Percentiles rank a stretch among this genome's conserved stretches.
Evolutionary conservation across 2,888 invertebrate species (phyloP).

Genomic region (Eucera pruinosa): DNA sequence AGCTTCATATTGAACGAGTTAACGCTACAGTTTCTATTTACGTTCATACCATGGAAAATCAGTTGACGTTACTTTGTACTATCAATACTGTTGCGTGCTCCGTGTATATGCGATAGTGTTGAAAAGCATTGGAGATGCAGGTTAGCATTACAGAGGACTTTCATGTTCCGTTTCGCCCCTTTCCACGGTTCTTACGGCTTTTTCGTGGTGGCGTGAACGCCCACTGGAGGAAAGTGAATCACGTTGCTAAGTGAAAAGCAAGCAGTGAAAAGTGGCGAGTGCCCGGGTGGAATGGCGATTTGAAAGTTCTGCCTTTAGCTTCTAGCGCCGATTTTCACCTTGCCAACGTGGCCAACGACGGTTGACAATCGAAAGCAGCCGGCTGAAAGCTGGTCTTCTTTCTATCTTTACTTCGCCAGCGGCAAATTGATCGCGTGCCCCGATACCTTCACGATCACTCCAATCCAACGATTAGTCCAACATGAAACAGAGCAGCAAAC

Average conservation of each 20-base stretch:
- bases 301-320: constrained; percentile 75
- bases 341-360: constrained; percentile 48
- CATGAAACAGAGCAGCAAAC: background rate
- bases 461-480: background rate
- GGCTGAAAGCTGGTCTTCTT: constrained; percentile 36
- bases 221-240: constrained; percentile 71
- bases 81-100: too few relatives aligned
- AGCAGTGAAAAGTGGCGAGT: constrained; percentile 72
- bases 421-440: constrained; percentile 6
- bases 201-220: constrained; percentile 54
- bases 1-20: too few relatives aligned
- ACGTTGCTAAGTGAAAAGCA: constrained; percentile 65
- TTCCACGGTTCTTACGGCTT: constrained; percentile 25
- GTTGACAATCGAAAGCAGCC: constrained; percentile 58
- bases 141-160: background rate
- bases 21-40: too few relatives aligned
- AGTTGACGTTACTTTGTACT: too few relatives aligned
- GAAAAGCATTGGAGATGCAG: too few relatives aligned
- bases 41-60: too few relatives aligned
- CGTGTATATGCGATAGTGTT: too few relatives aligned
- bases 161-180: constrained; percentile 9
- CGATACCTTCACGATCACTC: background rate
- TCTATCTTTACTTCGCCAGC: background rate
- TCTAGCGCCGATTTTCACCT: constrained; percentile 78
- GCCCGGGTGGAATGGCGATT: constrained; percentile 74